Base-by-base conservation (phyloP, 2,113 vertebrate species). In the Onychostoma macrolepis region DNA sequence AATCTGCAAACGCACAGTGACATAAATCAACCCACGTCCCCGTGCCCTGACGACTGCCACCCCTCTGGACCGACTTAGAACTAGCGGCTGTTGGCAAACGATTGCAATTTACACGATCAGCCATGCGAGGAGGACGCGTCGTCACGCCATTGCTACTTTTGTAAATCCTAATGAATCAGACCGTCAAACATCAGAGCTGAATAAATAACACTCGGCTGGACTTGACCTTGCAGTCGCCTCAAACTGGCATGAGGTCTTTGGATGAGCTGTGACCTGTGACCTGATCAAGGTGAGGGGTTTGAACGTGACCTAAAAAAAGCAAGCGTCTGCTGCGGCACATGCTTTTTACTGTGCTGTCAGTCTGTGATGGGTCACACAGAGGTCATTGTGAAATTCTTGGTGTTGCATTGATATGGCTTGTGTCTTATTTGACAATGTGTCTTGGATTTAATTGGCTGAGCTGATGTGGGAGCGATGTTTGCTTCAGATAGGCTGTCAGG, bases 71-170 rank as follows among this genome's bases (percentile, higher is more conserved):
- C 50, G 90, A 91, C 93, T 94, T 93, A 92, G 91, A 91, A 90
- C 91, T 90, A 92, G 90, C 86, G 90, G 88, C 89, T 90, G 84
- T 86, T 90, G 90, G 87, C 92, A 93, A 93, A 93, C 93, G 91
- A 93, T 92, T 90, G 92, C 92, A 94, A 94, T 95, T 94, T 92
- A 92, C 91, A 85, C 91, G 72, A 38, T 76, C 91, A 91, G 89
- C 61, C 93, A 91, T 88, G 94, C 92, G 79, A 79, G 75, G 63
- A 90, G 88, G 83, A 85, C 77, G 87, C 90, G 87, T 92, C 91
- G 91, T 90, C 91, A 88, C 43, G 83, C 88, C 75, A 69, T 89
- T 91, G 87, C 91, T 92, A 91, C 86, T 89, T 94, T 92, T 92
- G 91, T 94, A 90, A 90, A 90, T 93, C 89, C 91, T 90, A 92